These are phyloP conservation scores for Parauchenoglanis punctatus DNA, from an alignment of 2,797 vertebrate species.

Conservation along the genomic window DNA sequence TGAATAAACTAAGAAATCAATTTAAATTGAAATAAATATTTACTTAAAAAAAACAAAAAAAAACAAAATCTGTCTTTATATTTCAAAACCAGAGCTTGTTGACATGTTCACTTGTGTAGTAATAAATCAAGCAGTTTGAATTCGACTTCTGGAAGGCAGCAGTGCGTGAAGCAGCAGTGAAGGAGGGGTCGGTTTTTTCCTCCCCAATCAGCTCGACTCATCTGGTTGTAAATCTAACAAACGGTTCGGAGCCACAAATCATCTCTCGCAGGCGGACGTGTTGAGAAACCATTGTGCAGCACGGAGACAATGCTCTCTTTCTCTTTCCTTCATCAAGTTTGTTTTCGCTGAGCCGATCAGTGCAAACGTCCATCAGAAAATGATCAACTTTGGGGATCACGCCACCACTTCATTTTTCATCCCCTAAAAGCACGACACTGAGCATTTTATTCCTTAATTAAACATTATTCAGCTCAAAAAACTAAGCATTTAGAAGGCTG, in stretches of 20 bases:
- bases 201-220: conserved; percentile 70
- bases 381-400: background rate
- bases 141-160: conserved; percentile 17
- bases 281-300: conserved; percentile 75
- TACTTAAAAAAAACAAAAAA: too few species aligned
- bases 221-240: conserved; percentile 78
- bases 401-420: background rate
- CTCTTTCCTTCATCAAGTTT: background rate
- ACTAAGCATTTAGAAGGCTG: background rate
- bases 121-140: conserved; percentile 12
- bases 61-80: background rate
- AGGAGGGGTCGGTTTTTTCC: conserved; percentile 66
- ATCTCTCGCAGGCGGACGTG: conserved; percentile 60
- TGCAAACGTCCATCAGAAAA: background rate
- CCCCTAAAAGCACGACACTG: background rate
- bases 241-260: conserved; percentile 57
- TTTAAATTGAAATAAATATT: background rate
- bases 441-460: background rate
- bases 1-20: background rate
- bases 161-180: conserved; percentile 37
- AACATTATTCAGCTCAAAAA: background rate
- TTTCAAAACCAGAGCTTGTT: background rate
- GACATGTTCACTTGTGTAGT: background rate
- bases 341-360: background rate
- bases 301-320: conserved; percentile 53